Base-by-base conservation (phyloP, 2,888 invertebrate genomes). In the Gastrophysa polygoni region DNA sequence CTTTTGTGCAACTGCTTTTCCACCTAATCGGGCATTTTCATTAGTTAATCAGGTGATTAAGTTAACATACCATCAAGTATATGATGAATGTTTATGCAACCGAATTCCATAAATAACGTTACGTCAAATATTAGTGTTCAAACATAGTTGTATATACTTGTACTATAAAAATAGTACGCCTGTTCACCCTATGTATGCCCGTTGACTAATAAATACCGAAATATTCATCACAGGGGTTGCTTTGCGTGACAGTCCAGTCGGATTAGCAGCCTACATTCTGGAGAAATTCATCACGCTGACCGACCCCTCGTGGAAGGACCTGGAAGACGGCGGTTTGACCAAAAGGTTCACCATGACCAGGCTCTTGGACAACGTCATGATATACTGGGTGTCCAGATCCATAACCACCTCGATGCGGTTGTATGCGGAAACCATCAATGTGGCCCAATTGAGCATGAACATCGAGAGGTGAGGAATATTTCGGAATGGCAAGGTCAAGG, bases 201-300 rank as follows among this genome's bases (percentile, higher is more conserved):
- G n/a, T n/a, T n/a, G n/a, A n/a, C n/a, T n/a, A n/a, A n/a, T n/a
- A n/a, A n/a, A n/a, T n/a, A n/a, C n/a, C n/a, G n/a, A n/a, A 11
- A 14, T 8, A 43, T 14, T 47, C 18, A 38, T 60, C 66, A 17
- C 71, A 90, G 91, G 92, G 17, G 83, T 87, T 1, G 89, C 84
- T 0, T 78, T 95, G 29, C 82, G 85, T 16, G 91, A 93, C 70
- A 91, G 92, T 0, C 96, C 97, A 0, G 86, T 90, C 0, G 96
- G 95, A 0, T 81, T 97, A 61, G 95, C 95, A 0, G 92, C 92
- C 0, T 97, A 96, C 74, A 91, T 96, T 56, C 80, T 97, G 10
- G 96, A 97, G 74, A 96, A 96, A 78, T 95, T 94, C 82, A 88
- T 89, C 10, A 86, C 88, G 0, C 90, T 91, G 89, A 92, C 91